phyloP scores from a whole-genome alignment of 2,113 vertebrate species.

The Tapirus terrestris region DNA sequence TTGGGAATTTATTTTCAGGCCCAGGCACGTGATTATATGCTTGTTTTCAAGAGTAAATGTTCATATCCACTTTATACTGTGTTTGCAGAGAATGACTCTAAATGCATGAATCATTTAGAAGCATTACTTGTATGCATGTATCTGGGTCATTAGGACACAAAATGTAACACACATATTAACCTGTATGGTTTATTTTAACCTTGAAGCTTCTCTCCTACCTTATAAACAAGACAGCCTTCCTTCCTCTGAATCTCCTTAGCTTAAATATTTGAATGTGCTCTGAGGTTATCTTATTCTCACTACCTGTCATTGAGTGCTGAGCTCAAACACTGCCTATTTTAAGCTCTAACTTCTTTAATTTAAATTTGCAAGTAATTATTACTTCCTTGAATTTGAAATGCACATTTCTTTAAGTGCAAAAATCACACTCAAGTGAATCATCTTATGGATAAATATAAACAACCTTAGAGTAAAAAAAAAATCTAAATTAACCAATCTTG shows the following conservation, averaged over 20 bases:
- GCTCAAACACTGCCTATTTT: constrained; percentile 66
- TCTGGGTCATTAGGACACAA: neutral
- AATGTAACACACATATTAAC: neutral
- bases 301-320: constrained; percentile 28
- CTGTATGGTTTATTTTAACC: constrained; percentile 44
- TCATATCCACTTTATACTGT: neutral
- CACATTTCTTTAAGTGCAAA: constrained; percentile 61
- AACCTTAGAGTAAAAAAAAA: constrained; percentile 53
- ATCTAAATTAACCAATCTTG: constrained; percentile 47
- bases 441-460: constrained; percentile 65
- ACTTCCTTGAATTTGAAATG: constrained; percentile 56
- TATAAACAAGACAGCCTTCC: neutral
- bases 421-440: constrained; percentile 61
- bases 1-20: constrained; percentile 52
- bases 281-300: constrained; percentile 37
- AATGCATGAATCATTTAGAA: neutral
- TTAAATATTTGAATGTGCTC: constrained; percentile 54
- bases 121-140: neutral
- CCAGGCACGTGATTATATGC: neutral
- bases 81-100: constrained; percentile 28
- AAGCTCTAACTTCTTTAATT: constrained; percentile 63
- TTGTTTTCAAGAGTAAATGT: constrained; percentile 41
- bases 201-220: neutral
- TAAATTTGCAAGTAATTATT: constrained; percentile 72
- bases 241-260: constrained; percentile 31